Base-by-base conservation (phyloP, 2,797 vertebrate species). In the Pterois miles region DNA sequence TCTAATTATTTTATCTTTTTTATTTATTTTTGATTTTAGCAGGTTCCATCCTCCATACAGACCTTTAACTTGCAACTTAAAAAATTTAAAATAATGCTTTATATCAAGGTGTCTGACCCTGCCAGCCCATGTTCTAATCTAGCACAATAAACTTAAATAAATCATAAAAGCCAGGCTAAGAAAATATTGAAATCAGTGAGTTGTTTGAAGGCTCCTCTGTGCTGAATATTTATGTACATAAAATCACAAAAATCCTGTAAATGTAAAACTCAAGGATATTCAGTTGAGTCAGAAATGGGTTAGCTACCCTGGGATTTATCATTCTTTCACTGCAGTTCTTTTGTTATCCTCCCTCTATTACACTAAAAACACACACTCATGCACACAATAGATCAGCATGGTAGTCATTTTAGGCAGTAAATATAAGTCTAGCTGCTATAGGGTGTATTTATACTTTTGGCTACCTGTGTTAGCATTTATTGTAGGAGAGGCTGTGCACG, bases 401-500 rank as follows among this genome's bases (percentile, higher is more conserved):
- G 14, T 36, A 8, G 11, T 50, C 1, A 43, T 64, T 46, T 66
- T 23, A 56, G 56, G 67, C 27, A 54, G 8, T 50, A 11, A 65
- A 67, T 75, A 10, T 38, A 23, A 63, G 70, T 68, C 23, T 13
- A 52, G 56, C n/a, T 68, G 67, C 25, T 64, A 23, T 23, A 22
- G 10, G 31, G 12, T 72, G 54, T 65, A 66, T 43, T 6, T 59
- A 69, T 67, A 29, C 29, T 64, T 63, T 66, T 10, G 67, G 68
- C 72, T 92, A 96, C 95, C 95, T 95, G 95, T 91, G 80, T 89
- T 93, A 29, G 85, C 91, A 36, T 90, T 93, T 71, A 92, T 78
- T 76, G 94, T 89, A 57, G 94, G 94, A 65, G 94, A 94, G 22
- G 85, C 78, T 48, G 93, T 80, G 31, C 86, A 87, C 4, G 92